Percentiles rank a stretch among this genome's conserved stretches.
phyloP scores from a whole-genome alignment of 2,113 vertebrate species.

The Dipodomys merriami region DNA sequence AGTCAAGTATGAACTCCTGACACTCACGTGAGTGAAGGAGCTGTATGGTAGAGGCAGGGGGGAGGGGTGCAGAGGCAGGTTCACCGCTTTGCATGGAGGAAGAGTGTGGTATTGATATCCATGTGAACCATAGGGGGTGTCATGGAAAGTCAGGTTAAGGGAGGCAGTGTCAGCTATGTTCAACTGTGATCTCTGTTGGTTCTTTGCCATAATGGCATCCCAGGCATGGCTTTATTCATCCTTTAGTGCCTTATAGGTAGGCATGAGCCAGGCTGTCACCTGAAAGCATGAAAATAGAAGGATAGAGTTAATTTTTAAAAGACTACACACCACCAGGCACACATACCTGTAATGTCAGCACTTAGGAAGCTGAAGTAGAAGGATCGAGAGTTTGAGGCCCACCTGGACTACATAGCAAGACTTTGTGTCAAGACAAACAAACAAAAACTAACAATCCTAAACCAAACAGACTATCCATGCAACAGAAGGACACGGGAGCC shows the following conservation, averaged over 20 bases:
- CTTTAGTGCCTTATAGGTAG: neutral
- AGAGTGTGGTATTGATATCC: rapidly evolving
- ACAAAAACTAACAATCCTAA: no score
- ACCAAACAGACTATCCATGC: no score
- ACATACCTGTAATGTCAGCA: no score
- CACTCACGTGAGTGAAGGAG: neutral
- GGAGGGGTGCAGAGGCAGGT: neutral
- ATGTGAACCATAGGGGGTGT: neutral
- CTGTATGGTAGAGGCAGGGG: no score
- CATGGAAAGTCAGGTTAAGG: neutral
- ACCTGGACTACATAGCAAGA: no score
- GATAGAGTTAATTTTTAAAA: neutral
- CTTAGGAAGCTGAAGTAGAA: no score
- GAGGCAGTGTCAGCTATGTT: neutral
- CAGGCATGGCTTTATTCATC: neutral
- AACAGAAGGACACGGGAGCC: neutral
- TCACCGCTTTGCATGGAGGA: rapidly evolving
- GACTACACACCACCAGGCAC: no score
- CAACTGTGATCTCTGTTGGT: neutral
- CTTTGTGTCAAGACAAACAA: no score
- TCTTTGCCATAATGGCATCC: neutral
- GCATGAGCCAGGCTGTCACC: rapidly evolving
- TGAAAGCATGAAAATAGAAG: neutral
- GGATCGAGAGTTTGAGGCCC: no score
- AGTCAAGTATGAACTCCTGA: no score